Conservation (phyloP, 2,797 vertebrate species). For the Tinamus major region DNA sequence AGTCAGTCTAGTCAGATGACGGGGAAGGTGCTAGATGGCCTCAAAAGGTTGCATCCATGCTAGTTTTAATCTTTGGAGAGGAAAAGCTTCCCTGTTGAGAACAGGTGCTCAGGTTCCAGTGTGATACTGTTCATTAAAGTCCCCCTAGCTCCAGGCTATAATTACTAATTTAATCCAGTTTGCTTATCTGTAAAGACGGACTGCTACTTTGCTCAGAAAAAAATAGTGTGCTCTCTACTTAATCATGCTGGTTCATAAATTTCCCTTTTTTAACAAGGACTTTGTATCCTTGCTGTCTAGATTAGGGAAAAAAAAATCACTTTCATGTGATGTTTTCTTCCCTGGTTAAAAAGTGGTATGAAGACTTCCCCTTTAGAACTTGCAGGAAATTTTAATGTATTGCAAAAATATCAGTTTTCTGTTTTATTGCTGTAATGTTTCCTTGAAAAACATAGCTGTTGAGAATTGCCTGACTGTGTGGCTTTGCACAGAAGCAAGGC, state of each 20-base stretch:
- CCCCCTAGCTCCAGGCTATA: slow-evolving; percentile 33
- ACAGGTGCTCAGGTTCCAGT: slow-evolving; percentile 33
- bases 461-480: neutral
- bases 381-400: neutral
- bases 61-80: neutral
- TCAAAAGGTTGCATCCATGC: neutral
- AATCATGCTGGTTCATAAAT: neutral
- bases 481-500: neutral
- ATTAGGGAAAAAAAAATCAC: neutral
- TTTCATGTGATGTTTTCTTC: neutral
- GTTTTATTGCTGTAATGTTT: neutral
- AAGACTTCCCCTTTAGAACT: neutral
- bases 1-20: neutral
- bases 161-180: neutral
- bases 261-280: neutral
- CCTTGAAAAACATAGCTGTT: neutral
- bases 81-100: neutral
- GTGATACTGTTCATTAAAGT: neutral
- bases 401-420: neutral
- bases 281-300: neutral
- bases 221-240: neutral
- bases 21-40: neutral
- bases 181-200: neutral
- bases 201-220: neutral
- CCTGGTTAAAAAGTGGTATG: neutral